Percentiles rank a stretch among this genome's conserved stretches.
phyloP scores from a whole-genome alignment of 2,797 vertebrate species.

The Brotogeris chrysoptera region DNA sequence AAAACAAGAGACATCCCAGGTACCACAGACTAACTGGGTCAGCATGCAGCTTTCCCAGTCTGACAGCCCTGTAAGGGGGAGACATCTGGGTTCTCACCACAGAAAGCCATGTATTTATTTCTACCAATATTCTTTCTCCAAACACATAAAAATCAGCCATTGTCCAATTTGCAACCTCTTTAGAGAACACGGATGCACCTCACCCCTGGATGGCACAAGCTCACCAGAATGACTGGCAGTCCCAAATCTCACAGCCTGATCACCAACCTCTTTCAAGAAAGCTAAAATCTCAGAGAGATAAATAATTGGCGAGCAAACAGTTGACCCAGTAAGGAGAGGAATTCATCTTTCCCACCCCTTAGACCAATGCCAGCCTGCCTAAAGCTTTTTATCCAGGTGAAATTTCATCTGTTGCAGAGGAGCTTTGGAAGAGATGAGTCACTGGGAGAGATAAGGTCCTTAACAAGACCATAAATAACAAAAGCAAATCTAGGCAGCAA shows the following conservation, averaged over 20 bases:
- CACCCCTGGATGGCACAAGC: fast-evolving
- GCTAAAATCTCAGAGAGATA: not conserved
- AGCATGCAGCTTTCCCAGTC: not conserved
- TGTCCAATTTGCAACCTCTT: not conserved
- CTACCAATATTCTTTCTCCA: not conserved
- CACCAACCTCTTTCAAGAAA: not conserved
- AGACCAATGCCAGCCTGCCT: not conserved
- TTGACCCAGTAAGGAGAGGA: not conserved
- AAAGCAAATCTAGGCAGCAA: not conserved
- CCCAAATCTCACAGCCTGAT: not conserved
- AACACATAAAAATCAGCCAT: not conserved
- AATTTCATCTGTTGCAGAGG: not conserved
- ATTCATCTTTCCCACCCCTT: not conserved
- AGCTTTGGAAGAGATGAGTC: not conserved
- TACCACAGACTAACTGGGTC: fast-evolving
- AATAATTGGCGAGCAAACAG: not conserved
- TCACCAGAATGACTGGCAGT: fast-evolving
- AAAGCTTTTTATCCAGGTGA: not conserved
- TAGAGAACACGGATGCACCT: not conserved
- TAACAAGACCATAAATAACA: not conserved
- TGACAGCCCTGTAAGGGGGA: not conserved
- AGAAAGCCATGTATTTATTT: not conserved
- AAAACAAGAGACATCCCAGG: not conserved
- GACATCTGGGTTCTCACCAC: fast-evolving
- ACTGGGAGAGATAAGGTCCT: not conserved